Evolutionary conservation across 2,113 vertebrate genomes (phyloP), one percentile per base, ranked within the genome.

Genomic region (Rattus rattus): DNA sequence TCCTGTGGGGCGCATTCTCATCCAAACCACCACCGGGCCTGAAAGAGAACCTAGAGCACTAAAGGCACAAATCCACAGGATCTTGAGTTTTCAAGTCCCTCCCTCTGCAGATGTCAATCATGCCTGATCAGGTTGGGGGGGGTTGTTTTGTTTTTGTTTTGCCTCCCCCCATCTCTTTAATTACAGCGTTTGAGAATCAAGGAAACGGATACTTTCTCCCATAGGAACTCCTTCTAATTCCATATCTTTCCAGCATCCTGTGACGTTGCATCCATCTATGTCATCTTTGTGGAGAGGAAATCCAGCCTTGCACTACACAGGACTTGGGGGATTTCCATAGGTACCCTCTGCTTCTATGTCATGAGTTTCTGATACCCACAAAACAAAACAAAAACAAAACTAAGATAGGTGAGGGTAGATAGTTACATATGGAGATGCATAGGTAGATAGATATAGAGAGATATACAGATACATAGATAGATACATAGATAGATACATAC

Each of bases 231-330:
- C 36, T 75, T 59, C 33, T 36, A 67, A 65, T 85, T 73, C 39
- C 20, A 81, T 13, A 24, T 94, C 39, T 93, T 12, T 47, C 77
- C 79, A 17, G 10, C 36, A 85, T n/a, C 43, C 52, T 88, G 9
- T 76, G 75, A 24, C 69, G 81, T n/a, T 79, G 9, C 5, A 73
- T 73, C 54, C 43, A 28, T 28, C 43, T 49, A 7, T 28, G 28
- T 94, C 85, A 81, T 87, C 39, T 24, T 88, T 67, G 87, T 73
- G 59, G 13, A 73, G 49, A 90, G 54, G 20, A 96, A 89, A 93
- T 61, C 13, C 5, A 63, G 59, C 81, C 8, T 59, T 61, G 9
- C 2, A 61, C 20, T 39, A 16, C 26, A 19, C 13, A 39, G 24
- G 39, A 4, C 30, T n/a, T n/a, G 13, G 54, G 8, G 33, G 14